A percentile compares a stretch with the other conserved stretches of the same genome.
Evolutionary conservation across 2,113 vertebrate genomes (phyloP).

Genomic region (Bubo blakistoni): DNA sequence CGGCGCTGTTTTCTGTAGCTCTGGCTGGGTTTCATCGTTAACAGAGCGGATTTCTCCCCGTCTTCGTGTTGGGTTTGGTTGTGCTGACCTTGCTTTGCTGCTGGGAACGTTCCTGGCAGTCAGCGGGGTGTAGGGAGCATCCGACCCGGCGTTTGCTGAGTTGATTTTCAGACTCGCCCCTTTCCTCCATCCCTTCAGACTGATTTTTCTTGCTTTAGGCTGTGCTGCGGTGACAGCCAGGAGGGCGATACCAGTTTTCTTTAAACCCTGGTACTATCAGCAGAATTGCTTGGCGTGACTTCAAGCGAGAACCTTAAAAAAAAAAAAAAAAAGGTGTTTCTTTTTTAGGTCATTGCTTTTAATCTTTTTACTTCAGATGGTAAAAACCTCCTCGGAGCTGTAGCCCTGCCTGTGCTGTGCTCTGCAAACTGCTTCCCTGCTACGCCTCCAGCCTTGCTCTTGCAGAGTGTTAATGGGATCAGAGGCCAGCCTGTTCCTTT

Average conservation of each 20-base stretch:
- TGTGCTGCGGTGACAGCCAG: background rate
- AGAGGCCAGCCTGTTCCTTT: background rate
- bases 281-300: background rate
- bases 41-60: rapidly evolving
- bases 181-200: background rate
- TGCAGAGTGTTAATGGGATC: background rate
- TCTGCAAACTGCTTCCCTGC: background rate
- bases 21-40: background rate
- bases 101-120: background rate
- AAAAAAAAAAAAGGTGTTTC: background rate
- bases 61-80: background rate
- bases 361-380: background rate
- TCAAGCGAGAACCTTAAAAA: background rate
- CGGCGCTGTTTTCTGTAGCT: rapidly evolving
- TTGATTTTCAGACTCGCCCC: background rate
- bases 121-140: background rate
- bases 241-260: background rate
- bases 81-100: background rate
- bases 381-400: rapidly evolving
- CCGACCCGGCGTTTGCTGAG: rapidly evolving
- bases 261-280: background rate
- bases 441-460: background rate
- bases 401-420: background rate
- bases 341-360: background rate
- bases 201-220: background rate